Conservation (phyloP, 2,113 vertebrate species). For the Mesitornis unicolor region DNA sequence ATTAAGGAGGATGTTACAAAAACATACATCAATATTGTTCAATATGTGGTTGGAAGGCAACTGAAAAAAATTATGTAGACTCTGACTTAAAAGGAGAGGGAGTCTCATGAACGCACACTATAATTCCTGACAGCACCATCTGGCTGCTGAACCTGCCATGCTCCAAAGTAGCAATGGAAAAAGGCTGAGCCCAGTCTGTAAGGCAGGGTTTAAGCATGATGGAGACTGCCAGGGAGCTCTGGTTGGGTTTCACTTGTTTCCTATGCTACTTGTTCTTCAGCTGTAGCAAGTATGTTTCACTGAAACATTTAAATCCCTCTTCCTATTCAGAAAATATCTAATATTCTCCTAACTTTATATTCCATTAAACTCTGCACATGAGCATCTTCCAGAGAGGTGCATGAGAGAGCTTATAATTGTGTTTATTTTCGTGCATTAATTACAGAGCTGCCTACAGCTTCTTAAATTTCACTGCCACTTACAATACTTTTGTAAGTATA, state of each 20-base stretch:
- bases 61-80: constrained; percentile 51
- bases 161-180: neutral
- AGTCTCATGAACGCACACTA: neutral
- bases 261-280: neutral
- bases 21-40: constrained; percentile 40
- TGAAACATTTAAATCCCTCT: neutral
- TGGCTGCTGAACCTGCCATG: neutral
- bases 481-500: neutral
- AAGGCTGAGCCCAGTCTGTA: neutral
- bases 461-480: neutral
- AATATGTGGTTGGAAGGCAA: constrained; percentile 61
- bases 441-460: neutral
- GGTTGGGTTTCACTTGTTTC: neutral
- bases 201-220: neutral
- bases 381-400: neutral
- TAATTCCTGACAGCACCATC: constrained; percentile 11
- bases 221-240: neutral
- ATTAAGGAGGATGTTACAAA: constrained; percentile 62
- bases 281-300: neutral
- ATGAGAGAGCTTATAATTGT: neutral
- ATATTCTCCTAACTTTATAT: neutral
- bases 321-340: neutral
- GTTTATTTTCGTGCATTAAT: neutral
- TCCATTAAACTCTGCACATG: neutral
- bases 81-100: constrained; percentile 50